These are phyloP conservation scores for Selene dorsalis DNA, from an alignment of 2,797 vertebrate genomes.

Conservation along the genomic window DNA sequence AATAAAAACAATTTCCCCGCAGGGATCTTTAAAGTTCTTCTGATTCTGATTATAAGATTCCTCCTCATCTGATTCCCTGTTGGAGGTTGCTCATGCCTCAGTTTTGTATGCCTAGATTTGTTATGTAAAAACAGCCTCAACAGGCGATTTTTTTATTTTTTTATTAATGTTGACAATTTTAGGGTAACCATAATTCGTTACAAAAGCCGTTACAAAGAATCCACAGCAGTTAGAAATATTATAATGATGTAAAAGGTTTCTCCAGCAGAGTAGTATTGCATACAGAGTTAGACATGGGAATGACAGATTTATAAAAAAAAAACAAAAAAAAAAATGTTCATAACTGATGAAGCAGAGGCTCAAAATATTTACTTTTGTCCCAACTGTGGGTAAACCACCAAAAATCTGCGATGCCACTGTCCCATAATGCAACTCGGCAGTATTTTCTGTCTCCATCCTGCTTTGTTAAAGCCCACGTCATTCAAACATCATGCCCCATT, in stretches of 20 bases:
- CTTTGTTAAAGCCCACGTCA: neutral
- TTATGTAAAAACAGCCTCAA: neutral
- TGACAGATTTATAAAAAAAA: neutral
- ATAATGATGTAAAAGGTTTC: neutral
- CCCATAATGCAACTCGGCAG: neutral
- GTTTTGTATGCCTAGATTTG: neutral
- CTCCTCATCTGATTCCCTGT: slow-evolving; percentile 13
- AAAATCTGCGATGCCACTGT: neutral
- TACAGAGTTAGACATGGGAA: neutral
- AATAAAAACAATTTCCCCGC: neutral
- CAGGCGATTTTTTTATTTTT: neutral
- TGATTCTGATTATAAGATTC: slow-evolving; percentile 6
- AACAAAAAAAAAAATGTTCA: neutral
- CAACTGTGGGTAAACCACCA: neutral
- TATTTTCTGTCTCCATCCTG: neutral
- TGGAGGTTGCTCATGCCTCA: neutral
- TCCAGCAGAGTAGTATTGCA: neutral
- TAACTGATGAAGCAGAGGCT: neutral
- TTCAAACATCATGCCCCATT: neutral
- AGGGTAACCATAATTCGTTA: neutral
- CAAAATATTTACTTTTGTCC: neutral
- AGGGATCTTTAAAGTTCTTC: neutral
- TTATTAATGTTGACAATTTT: neutral
- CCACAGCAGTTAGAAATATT: neutral
- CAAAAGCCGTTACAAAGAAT: neutral